Evolutionary conservation across 2,888 invertebrate genomes (phyloP).

Genomic region (Dascillus cervinus): DNA sequence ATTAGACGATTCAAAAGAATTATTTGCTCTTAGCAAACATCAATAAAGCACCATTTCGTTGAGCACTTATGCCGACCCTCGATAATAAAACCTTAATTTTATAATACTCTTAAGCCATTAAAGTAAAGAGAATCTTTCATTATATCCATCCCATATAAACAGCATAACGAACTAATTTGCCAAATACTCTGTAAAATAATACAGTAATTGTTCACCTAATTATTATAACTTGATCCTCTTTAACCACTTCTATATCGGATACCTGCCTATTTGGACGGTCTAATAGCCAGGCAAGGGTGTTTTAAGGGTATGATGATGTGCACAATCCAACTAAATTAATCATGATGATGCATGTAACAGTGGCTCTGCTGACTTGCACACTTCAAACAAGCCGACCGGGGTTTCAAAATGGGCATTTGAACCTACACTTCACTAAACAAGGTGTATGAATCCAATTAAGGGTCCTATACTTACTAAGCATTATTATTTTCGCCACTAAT

Average conservation of each 20-base stretch:
- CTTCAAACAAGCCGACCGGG: constrained; percentile 25
- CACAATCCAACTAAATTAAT: constrained; percentile 31
- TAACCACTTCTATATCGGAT: constrained; percentile 8
- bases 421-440: constrained; percentile 24
- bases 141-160: too few relatives aligned
- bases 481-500: constrained; percentile 22
- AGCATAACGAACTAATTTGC: too few relatives aligned
- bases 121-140: too few relatives aligned
- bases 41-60: too few relatives aligned
- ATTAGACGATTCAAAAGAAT: too few relatives aligned
- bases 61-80: too few relatives aligned
- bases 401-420: constrained; percentile 14
- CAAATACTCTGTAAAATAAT: too few relatives aligned
- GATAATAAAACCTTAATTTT: too few relatives aligned
- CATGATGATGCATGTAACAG: constrained; percentile 33
- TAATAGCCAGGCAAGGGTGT: constrained; percentile 15
- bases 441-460: constrained; percentile 26
- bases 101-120: too few relatives aligned
- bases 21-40: too few relatives aligned
- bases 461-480: constrained; percentile 20
- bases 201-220: not conserved
- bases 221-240: not conserved
- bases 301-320: constrained; percentile 19
- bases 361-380: constrained; percentile 22
- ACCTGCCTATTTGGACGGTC: constrained; percentile 16